phyloP scores from a whole-genome alignment of 2,888 invertebrate species.

The Neocrepidodera transversa region DNA sequence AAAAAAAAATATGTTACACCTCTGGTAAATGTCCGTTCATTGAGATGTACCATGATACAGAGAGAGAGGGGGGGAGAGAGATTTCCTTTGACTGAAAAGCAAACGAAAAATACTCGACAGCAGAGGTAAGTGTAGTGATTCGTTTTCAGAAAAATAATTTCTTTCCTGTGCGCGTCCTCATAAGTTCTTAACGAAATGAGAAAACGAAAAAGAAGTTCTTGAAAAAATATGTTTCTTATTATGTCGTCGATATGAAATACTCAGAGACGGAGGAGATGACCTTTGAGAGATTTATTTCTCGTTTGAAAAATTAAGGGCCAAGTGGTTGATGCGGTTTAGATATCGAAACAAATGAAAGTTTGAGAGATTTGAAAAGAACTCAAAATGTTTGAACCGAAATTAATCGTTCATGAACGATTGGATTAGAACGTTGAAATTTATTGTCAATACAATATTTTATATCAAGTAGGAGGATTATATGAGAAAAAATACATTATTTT shows the following conservation, averaged over 20 bases:
- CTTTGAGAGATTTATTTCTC: conserved; percentile 18
- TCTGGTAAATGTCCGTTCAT: conserved; percentile 1
- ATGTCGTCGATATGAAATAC: conserved; percentile 17
- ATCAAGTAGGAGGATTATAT: no score
- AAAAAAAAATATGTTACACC: no score
- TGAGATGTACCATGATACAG: conserved; percentile 12
- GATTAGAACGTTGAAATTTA: no score
- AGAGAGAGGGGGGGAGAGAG: no score
- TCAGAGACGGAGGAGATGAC: conserved; percentile 10
- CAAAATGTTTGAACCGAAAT: conserved; percentile 4
- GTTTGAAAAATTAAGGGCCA: conserved; percentile 12
- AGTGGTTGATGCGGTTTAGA: neutral
- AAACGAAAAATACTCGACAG: conserved; percentile 21
- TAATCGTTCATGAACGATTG: neutral
- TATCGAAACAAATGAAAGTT: conserved; percentile 13
- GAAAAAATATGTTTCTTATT: conserved; percentile 24
- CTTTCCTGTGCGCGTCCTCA: conserved; percentile 9
- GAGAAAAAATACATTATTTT: no score
- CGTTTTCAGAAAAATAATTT: conserved; percentile 25
- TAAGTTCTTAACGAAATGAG: conserved; percentile 22
- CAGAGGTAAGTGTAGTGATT: conserved; percentile 25
- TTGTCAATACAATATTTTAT: no score
- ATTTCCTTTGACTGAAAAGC: conserved; percentile 20
- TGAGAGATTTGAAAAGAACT: conserved; percentile 5
- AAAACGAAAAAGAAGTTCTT: conserved; percentile 18